Percentiles rank a stretch among this genome's conserved stretches.
Conservation (phyloP, 53 echinoderm and acorn worm genomes). For the Holothuria scabra region DNA sequence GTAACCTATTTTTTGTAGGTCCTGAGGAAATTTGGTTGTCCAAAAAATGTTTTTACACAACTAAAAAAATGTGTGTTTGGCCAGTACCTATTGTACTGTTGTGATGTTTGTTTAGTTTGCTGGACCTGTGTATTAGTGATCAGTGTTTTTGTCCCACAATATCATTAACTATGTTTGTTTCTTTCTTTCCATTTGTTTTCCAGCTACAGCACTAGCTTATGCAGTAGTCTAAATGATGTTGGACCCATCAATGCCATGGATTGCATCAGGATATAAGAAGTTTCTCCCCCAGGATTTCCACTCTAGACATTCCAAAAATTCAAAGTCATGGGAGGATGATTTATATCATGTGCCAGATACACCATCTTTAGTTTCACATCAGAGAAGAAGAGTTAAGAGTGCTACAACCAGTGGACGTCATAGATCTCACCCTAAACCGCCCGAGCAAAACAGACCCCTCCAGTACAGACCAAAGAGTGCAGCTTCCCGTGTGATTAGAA, state of each 20-base stretch:
- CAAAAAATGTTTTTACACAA: no score
- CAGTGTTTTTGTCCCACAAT: no score
- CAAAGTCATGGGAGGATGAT: slow-evolving; percentile 56
- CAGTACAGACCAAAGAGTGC: slow-evolving; percentile 78
- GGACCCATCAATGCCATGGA: slow-evolving; percentile 85
- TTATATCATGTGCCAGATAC: background rate
- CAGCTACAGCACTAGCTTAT: no score
- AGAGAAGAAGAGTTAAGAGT: slow-evolving; percentile 76
- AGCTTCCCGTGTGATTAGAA: slow-evolving; percentile 43
- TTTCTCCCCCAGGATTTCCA: slow-evolving; percentile 62
- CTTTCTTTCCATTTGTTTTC: no score
- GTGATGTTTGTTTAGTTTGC: no score
- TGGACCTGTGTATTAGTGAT: no score
- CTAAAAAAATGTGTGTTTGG: no score
- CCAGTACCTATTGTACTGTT: no score
- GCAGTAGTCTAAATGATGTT: slow-evolving; percentile 67
- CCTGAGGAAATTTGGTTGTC: no score
- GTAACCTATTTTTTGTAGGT: no score
- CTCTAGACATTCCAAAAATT: slow-evolving; percentile 27
- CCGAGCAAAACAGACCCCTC: background rate
- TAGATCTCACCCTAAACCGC: background rate
- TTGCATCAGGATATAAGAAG: slow-evolving; percentile 81
- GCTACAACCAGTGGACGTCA: slow-evolving; percentile 32
- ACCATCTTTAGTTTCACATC: slow-evolving; percentile 60
- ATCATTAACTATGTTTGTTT: no score